Base-by-base conservation (phyloP, 2,888 invertebrate genomes). In the Spodoptera picta region DNA sequence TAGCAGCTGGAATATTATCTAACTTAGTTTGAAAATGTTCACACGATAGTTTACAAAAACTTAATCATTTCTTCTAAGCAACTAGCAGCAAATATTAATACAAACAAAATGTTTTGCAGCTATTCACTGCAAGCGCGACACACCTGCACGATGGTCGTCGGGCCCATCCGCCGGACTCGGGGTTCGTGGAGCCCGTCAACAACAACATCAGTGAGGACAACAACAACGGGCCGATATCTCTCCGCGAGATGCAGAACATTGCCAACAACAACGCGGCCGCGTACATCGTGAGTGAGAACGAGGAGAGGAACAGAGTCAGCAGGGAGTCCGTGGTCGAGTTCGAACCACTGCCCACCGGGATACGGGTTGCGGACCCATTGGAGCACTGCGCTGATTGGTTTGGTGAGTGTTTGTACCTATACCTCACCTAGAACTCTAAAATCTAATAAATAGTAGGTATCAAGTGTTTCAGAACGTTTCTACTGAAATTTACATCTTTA, bases 191-290 rank as follows among this genome's bases (percentile, higher is more conserved):
- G 79, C 91, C 93, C 19, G 90, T 79, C 69, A 93, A 92, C 88
- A 93, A 93, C 86, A 93, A 93, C 84, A 87, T 92, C 80, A 88
- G 86, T 80, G 95, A 95, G 75, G 95, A 95, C 87, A 95, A 95
- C 87, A 95, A 95, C 89, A 95, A 95, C 80, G 95, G 95, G 0
- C 95, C 95, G 41, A 95, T 95, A 73, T 95, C 95, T 19, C 85
- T 94, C 58, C 92, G 95, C 24, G 95, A 95, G 85, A 92, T 95
- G 92, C 95, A 95, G 87, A 95, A 95, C 86, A 95, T 95, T 77
- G 95, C 94, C 67, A 95, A 95, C 85, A 95, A 95, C 85, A 95
- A 95, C 75, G 95, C 95, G 0, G 88, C 92, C 0, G 93, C 91
- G 12, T 95, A 95, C 85, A 95, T 95, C 79, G 88, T 90, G 73